phyloP scores from a whole-genome alignment of 2,797 vertebrate species.

The Mormyrus proboscirostris region DNA sequence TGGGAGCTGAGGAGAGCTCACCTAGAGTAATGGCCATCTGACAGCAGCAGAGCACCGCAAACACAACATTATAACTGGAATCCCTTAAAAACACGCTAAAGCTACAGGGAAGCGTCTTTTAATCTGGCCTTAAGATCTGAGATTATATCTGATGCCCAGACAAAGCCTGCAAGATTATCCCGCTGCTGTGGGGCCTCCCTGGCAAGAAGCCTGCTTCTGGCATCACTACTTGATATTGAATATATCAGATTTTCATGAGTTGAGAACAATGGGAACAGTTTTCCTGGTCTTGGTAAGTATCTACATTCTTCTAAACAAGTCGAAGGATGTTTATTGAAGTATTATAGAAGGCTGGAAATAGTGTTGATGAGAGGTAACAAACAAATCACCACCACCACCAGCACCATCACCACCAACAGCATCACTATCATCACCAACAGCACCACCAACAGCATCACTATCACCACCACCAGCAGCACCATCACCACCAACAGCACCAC shows the following conservation, averaged over 20 bases:
- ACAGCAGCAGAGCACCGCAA: neutral
- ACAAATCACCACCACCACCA: neutral
- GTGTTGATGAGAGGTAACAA: neutral
- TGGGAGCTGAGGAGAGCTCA: neutral
- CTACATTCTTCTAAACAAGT: neutral
- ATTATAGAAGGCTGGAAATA: neutral
- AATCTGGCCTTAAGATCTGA: neutral
- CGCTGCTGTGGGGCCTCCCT: neutral
- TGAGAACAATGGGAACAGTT: neutral
- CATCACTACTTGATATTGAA: neutral
- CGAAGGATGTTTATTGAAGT: neutral
- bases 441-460: too few relatives aligned
- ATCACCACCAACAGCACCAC: too few relatives aligned
- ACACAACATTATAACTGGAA: neutral
- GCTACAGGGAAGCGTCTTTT: neutral
- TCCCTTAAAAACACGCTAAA: neutral
- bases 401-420: neutral
- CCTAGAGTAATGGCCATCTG: neutral
- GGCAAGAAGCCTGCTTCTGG: neutral
- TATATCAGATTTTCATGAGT: neutral
- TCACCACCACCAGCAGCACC: too few relatives aligned
- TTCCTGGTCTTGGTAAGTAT: neutral
- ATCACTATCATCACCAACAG: neutral
- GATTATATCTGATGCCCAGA: constrained; percentile 9
- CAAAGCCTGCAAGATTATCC: neutral